Evolutionary conservation across 2,888 invertebrate species (phyloP).

Genomic region (Torymus tubicola): DNA sequence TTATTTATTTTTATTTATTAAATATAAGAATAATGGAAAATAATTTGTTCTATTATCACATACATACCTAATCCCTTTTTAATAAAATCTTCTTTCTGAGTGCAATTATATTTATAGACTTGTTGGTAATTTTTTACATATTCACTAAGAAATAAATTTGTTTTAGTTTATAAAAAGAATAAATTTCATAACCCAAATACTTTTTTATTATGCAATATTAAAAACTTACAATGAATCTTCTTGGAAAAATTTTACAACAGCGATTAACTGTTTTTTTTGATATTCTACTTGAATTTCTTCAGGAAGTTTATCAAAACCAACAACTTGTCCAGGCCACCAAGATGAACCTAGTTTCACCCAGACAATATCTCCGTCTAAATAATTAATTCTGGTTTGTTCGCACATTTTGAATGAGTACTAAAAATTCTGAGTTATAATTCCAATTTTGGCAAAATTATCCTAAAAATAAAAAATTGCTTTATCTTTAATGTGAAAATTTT

Average conservation of each 20-base stretch:
- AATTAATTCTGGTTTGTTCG: constrained; percentile 83
- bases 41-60: too few relatives aligned
- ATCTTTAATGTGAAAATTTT: neutral
- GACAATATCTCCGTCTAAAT: constrained; percentile 87
- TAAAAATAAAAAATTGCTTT: neutral
- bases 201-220: neutral
- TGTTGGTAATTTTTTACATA: constrained; percentile 84
- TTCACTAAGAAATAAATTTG: constrained; percentile 82
- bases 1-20: too few relatives aligned
- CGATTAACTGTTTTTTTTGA: constrained; percentile 84
- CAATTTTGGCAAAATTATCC: constrained; percentile 16
- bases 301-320: constrained; percentile 81
- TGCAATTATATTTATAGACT: constrained; percentile 88
- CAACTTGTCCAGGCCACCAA: constrained; percentile 93
- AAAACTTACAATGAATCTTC: constrained; percentile 87
- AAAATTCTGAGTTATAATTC: neutral
- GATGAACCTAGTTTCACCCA: constrained; percentile 89
- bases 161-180: neutral
- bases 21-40: too few relatives aligned
- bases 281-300: constrained; percentile 83
- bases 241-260: constrained; percentile 90
- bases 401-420: constrained; percentile 78
- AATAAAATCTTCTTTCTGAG: constrained; percentile 88
- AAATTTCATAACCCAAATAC: neutral
- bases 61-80: constrained; percentile 88